A percentile compares a stretch with the other conserved stretches of the same genome.
Evolutionary conservation across 2,888 invertebrate genomes (phyloP).

Genomic region (Hirtodrosophila trivittata): DNA sequence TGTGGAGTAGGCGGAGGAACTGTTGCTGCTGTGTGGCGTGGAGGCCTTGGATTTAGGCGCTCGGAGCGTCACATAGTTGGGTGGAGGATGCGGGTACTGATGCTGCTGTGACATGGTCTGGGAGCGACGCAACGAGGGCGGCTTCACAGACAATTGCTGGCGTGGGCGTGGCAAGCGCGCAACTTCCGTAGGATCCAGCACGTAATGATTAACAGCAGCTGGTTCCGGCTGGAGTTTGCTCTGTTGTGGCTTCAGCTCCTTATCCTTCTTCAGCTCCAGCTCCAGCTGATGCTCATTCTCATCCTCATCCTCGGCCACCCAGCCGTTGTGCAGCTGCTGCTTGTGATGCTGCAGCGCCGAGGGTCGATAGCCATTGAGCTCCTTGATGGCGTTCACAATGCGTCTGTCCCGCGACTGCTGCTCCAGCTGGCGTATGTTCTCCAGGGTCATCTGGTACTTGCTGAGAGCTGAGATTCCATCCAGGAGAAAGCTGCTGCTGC

Average conservation of each 20-base stretch:
- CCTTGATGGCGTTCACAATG: slow-evolving; percentile 86
- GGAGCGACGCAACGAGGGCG: slow-evolving; percentile 80
- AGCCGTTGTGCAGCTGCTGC: slow-evolving; percentile 85
- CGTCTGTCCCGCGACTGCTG: slow-evolving; percentile 77
- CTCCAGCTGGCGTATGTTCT: slow-evolving; percentile 85
- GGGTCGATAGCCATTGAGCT: slow-evolving; percentile 87
- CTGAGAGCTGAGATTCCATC: slow-evolving; percentile 84
- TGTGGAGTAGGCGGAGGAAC: slow-evolving; percentile 64
- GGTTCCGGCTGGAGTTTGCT: not conserved
- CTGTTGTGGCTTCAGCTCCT: not conserved
- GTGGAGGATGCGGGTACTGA: slow-evolving; percentile 22
- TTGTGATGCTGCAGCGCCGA: slow-evolving; percentile 86
- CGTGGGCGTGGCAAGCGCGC: slow-evolving; percentile 76
- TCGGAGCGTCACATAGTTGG: slow-evolving; percentile 61
- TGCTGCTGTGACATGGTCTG: slow-evolving; percentile 79
- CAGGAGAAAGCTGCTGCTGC: slow-evolving; percentile 65
- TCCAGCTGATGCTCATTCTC: slow-evolving; percentile 27
- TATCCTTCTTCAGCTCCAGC: slow-evolving; percentile 28
- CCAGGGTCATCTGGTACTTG: slow-evolving; percentile 86
- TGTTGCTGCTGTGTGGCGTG: slow-evolving; percentile 42
- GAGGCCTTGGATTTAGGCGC: slow-evolving; percentile 36
- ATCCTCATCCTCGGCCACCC: slow-evolving; percentile 82
- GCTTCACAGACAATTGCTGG: slow-evolving; percentile 79
- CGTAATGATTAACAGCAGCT: slow-evolving; percentile 73
- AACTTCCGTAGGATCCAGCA: slow-evolving; percentile 77